Conservation (phyloP, 1,140 invertebrate genomes). For the Zaprionus taronus region DNA sequence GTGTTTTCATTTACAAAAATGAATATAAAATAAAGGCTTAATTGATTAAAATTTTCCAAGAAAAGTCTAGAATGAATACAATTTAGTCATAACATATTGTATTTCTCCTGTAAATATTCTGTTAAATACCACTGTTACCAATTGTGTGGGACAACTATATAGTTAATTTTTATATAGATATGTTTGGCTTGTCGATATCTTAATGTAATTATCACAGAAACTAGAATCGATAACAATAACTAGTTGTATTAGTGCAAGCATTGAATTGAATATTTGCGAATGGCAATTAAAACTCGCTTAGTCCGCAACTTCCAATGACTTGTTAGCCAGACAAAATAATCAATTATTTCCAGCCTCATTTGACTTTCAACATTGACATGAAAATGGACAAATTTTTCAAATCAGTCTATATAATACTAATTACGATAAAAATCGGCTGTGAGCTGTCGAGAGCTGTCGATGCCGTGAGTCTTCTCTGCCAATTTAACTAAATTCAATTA, state of each 20-base stretch:
- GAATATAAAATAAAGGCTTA: too few species aligned
- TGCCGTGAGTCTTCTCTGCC: slow-evolving; percentile 36
- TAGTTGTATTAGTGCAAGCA: neutral
- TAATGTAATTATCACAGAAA: neutral
- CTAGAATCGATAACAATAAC: neutral
- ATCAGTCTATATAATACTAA: neutral
- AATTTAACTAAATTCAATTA: neutral
- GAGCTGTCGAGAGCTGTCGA: neutral
- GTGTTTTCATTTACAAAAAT: too few species aligned
- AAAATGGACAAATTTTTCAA: slow-evolving; percentile 40
- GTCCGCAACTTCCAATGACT: neutral
- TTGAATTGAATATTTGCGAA: neutral
- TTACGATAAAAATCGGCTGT: slow-evolving; percentile 10
- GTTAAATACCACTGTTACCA: neutral
- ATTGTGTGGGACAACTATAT: neutral
- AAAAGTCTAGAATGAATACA: too few species aligned
- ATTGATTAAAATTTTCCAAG: too few species aligned
- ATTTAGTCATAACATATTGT: too few species aligned
- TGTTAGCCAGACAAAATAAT: neutral
- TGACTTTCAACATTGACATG: neutral
- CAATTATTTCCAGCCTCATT: slow-evolving; percentile 23
- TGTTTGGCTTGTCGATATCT: neutral
- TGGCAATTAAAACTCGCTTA: slow-evolving; percentile 35
- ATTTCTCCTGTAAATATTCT: neutral
- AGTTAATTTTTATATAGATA: neutral